Percentiles rank a stretch among this genome's conserved stretches.
Conservation (phyloP, 2,888 invertebrate species). For the Xestia sexstrigata region DNA sequence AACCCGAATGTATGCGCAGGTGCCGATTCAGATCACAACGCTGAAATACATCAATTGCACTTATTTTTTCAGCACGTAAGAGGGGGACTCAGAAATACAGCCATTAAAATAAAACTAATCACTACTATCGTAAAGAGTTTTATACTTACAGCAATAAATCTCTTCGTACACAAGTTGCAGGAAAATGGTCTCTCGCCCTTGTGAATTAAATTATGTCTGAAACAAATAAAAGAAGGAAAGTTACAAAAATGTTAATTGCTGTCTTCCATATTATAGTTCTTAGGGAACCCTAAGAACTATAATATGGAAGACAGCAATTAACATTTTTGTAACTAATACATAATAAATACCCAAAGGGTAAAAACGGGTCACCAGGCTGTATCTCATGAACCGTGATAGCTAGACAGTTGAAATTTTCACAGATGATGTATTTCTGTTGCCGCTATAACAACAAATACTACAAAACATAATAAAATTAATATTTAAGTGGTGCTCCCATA, state of each 20-base stretch:
- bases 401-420: no score
- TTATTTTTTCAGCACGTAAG: conserved; percentile 59
- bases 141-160: conserved; percentile 88
- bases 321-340: no score
- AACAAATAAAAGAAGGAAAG: conserved; percentile 76
- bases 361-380: no score
- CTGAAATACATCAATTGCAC: conserved; percentile 80
- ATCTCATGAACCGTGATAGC: no score
- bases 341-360: no score
- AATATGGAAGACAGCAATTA: no score
- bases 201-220: conserved; percentile 88
- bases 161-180: conserved; percentile 86
- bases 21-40: conserved; percentile 89
- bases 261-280: no score
- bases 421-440: no score
- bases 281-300: no score
- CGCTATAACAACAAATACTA: no score
- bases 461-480: no score
- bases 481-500: no score
- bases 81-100: conserved; percentile 23
- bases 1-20: conserved; percentile 89
- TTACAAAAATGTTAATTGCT: neutral
- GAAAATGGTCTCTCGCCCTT: conserved; percentile 88
- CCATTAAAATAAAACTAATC: neutral
- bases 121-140: neutral